phyloP scores from a whole-genome alignment of 2,797 vertebrate species.

The Denticeps clupeoides region DNA sequence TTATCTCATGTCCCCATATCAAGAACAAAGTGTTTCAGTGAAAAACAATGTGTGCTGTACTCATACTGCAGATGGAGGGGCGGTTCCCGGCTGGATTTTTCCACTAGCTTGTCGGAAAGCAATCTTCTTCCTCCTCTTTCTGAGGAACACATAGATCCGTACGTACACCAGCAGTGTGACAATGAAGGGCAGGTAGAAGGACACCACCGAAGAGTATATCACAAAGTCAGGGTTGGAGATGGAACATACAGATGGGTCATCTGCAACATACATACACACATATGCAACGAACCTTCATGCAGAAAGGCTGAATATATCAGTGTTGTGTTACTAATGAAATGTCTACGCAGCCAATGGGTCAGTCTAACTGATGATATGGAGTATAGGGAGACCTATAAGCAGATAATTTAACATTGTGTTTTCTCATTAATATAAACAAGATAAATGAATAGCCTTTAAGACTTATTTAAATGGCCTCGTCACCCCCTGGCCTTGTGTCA shows the following conservation, averaged over 20 bases:
- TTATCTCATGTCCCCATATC: no score
- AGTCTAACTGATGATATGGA: no score
- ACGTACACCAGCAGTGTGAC: conserved; percentile 85
- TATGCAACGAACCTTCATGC: no score
- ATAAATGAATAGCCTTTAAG: no score
- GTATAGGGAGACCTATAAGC: no score
- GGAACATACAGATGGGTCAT: conserved; percentile 78
- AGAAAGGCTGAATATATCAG: no score
- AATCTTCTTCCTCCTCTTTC: conserved; percentile 75
- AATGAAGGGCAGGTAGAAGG: conserved; percentile 86
- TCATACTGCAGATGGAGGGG: conserved; percentile 59
- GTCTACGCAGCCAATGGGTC: no score
- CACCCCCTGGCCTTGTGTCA: no score
- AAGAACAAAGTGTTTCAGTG: neutral
- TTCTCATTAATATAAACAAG: no score
- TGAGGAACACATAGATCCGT: conserved; percentile 83
- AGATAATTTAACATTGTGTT: no score
- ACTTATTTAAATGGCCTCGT: no score
- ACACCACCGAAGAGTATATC: conserved; percentile 89
- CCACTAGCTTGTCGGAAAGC: conserved; percentile 71
- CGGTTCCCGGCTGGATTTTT: conserved; percentile 53
- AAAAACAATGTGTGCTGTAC: neutral
- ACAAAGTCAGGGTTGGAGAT: conserved; percentile 91
- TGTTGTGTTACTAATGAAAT: no score
- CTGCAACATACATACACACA: conserved; percentile 42